Conservation (phyloP, 2,888 invertebrate genomes). For the Orthonychiurus folsomi region DNA sequence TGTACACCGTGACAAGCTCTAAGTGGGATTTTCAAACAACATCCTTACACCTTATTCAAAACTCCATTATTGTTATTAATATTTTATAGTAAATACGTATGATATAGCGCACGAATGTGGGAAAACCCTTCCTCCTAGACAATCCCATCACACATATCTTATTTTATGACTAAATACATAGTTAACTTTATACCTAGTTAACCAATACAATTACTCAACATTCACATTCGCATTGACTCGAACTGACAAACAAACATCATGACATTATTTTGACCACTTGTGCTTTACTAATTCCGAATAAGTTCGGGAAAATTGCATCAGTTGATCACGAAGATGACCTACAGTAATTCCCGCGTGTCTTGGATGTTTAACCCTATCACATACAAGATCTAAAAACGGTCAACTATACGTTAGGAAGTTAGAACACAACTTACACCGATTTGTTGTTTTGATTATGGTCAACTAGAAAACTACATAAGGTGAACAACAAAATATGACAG, state of each 20-base stretch:
- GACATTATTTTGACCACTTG: background rate
- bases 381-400: background rate
- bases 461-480: too few species aligned
- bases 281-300: background rate
- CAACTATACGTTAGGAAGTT: slow-evolving; percentile 1
- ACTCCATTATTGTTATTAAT: background rate
- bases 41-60: background rate
- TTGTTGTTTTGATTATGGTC: too few species aligned
- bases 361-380: background rate
- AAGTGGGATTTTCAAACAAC: background rate
- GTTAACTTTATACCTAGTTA: too few species aligned
- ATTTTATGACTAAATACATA: too few species aligned
- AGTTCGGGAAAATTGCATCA: background rate
- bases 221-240: background rate
- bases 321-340: background rate
- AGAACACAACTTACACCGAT: background rate
- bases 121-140: background rate
- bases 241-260: background rate
- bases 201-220: background rate
- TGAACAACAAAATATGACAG: background rate
- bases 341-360: background rate
- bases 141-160: background rate
- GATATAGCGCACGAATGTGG: background rate
- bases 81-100: slow-evolving; percentile 1
- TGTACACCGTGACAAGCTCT: background rate